These are phyloP conservation scores for Leucophora obtusa DNA, from an alignment of 2,888 invertebrate species.

Conservation along the genomic window DNA sequence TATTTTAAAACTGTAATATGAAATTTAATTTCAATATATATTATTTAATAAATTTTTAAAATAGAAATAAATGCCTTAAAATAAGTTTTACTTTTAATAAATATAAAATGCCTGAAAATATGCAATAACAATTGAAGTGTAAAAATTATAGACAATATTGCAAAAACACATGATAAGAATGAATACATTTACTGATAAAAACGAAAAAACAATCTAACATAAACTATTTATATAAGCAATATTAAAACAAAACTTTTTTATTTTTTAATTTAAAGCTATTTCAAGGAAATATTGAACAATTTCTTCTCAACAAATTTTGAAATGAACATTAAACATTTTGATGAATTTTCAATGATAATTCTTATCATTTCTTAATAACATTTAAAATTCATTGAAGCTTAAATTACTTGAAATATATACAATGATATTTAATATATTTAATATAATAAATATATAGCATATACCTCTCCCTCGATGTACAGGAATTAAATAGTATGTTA, in stretches of 20 bases:
- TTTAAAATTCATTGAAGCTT: conserved; percentile 45
- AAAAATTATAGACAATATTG: conserved; percentile 41
- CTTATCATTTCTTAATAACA: conserved; percentile 3
- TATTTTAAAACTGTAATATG: neutral
- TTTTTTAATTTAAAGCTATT: conserved; percentile 1
- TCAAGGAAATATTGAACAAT: neutral
- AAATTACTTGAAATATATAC: conserved; percentile 20
- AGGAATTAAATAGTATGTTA: too few species aligned
- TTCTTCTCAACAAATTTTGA: neutral
- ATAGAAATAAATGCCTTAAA: neutral
- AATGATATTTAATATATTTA: conserved; percentile 2
- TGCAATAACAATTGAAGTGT: conserved; percentile 51
- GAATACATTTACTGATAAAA: neutral
- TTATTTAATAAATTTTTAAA: conserved; percentile 21
- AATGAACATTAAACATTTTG: conserved; percentile 21
- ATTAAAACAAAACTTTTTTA: neutral
- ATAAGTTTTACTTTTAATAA: conserved; percentile 18
- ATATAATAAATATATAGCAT: neutral
- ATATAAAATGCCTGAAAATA: conserved; percentile 47
- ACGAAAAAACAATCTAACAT: neutral
- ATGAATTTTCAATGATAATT: conserved; percentile 5
- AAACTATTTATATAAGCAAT: neutral
- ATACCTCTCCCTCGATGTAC: too few species aligned
- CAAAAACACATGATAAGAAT: conserved; percentile 34
- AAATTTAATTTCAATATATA: conserved; percentile 37